These are phyloP conservation scores for Microplitis manilae DNA, from an alignment of 2,888 invertebrate genomes.

Conservation along the genomic window DNA sequence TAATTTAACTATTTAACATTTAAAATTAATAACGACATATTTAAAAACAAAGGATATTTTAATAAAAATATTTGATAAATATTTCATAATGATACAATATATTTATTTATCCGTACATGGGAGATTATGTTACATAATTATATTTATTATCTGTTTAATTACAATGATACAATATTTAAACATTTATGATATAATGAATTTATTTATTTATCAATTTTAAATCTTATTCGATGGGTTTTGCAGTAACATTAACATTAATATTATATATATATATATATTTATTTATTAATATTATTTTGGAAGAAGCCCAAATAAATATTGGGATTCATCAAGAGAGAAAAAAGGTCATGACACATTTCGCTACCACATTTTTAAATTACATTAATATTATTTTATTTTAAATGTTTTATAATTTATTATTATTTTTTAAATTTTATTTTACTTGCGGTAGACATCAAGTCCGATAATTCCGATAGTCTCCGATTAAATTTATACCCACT, in stretches of 20 bases:
- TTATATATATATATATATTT: constrained; percentile 42
- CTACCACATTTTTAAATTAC: constrained; percentile 24
- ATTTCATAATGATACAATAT: constrained; percentile 63
- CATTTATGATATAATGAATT: constrained; percentile 69
- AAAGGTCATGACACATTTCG: constrained; percentile 34
- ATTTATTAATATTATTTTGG: not conserved
- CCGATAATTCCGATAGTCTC: constrained; percentile 11
- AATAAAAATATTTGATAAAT: constrained; percentile 38
- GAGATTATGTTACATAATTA: constrained; percentile 64
- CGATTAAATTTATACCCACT: not conserved
- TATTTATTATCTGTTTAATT: constrained; percentile 57
- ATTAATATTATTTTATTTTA: constrained; percentile 20
- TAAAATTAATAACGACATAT: constrained; percentile 21
- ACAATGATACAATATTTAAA: constrained; percentile 69
- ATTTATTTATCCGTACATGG: constrained; percentile 65
- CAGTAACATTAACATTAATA: constrained; percentile 54
- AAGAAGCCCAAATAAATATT: constrained; percentile 45
- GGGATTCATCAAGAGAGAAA: constrained; percentile 52
- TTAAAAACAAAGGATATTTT: not conserved
- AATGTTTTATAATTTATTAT: constrained; percentile 9
- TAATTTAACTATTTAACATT: constrained; percentile 10
- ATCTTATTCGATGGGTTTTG: constrained; percentile 58
- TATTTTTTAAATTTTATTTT: constrained; percentile 36
- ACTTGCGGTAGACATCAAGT: constrained; percentile 29
- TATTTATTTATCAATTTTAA: constrained; percentile 54